Base-by-base conservation (phyloP, 2,113 vertebrate genomes). In the Rhabdomys dilectus region DNA sequence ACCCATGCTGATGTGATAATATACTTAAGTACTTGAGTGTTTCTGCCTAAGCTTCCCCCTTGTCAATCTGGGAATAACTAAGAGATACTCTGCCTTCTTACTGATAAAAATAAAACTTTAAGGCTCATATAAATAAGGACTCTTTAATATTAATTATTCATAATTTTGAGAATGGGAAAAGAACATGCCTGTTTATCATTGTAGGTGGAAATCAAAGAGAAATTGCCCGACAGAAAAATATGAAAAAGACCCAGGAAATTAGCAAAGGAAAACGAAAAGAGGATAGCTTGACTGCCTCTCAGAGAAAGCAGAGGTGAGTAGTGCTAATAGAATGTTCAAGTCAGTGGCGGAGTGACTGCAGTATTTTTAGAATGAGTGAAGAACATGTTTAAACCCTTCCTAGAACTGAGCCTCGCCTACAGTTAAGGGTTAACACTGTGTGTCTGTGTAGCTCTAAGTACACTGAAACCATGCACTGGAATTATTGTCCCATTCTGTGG, bases 231-330 rank as follows among this genome's bases (percentile, higher is more conserved):
- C 98, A 98, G 45, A 99, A 99, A 91, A 99, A 99, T 86, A 98
- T 99, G 97, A 99, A 99, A 96, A 99, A 99, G 97, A 97, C 97
- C 58, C 99, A 99, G 96, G 99, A 99, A 91, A 98, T 97, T 34
- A 98, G 97, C 92, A 99, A 99, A 94, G 99, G 99, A 42, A 99
- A 99, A 97, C 98, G 98, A 95, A 99, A 99, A 98, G 99, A 99
- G 34, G 98, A 99, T 89, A 98, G 98, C 81, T 94, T 99, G 91
- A 98, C 98, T 95, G 92, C 98, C 56, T 98, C 98, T 96, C 99
- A 98, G 96, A 98, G 99, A 92, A 99, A 98, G 95, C 99, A 99
- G 88, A 98, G 99, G 98, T 99, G 92, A 98, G 81, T 80, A 31
- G 64, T 88, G 45, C 62, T 89, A 39, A 91, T 16, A 56, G 34